Conservation (phyloP, 2,888 invertebrate species). For the Drosophila helvetica region DNA sequence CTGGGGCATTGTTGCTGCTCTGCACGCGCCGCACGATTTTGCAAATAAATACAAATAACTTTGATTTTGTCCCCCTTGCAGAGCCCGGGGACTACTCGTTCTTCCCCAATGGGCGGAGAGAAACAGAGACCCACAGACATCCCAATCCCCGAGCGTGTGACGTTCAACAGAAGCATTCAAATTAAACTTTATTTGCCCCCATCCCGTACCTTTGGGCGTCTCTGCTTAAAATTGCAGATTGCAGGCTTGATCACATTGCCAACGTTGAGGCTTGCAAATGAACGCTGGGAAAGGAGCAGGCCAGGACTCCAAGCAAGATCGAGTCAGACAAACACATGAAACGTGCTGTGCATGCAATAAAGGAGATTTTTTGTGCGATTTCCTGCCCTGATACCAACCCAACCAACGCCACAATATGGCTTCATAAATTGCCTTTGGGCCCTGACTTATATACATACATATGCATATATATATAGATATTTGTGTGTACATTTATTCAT, state of each 20-base stretch:
- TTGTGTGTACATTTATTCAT: background rate
- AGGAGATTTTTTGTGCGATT: constrained; percentile 73
- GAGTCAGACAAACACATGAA: constrained; percentile 71
- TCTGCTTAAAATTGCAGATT: constrained; percentile 76
- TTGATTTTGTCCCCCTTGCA: constrained; percentile 66
- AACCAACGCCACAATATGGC: constrained; percentile 75
- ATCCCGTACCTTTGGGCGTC: constrained; percentile 72
- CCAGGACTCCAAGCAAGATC: constrained; percentile 2
- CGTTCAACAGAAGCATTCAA: constrained; percentile 74
- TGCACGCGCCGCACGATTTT: constrained; percentile 76
- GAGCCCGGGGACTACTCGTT: constrained; percentile 28
- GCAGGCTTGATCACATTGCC: constrained; percentile 79
- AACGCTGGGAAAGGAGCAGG: constrained; percentile 39
- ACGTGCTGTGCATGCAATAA: constrained; percentile 79
- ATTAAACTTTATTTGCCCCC: constrained; percentile 74
- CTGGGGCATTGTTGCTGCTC: constrained; percentile 51
- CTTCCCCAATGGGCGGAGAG: constrained; percentile 9
- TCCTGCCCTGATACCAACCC: constrained; percentile 59
- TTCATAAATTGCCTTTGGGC: constrained; percentile 66
- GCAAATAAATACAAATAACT: constrained; percentile 79
- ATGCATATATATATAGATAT: background rate
- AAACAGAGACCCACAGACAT: constrained; percentile 1
- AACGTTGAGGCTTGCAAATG: constrained; percentile 69
- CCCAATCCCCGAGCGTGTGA: constrained; percentile 56
- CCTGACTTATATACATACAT: constrained; percentile 34